Base-by-base conservation (phyloP, 2,797 vertebrate species). In the Petrocephalus sullivani region DNA sequence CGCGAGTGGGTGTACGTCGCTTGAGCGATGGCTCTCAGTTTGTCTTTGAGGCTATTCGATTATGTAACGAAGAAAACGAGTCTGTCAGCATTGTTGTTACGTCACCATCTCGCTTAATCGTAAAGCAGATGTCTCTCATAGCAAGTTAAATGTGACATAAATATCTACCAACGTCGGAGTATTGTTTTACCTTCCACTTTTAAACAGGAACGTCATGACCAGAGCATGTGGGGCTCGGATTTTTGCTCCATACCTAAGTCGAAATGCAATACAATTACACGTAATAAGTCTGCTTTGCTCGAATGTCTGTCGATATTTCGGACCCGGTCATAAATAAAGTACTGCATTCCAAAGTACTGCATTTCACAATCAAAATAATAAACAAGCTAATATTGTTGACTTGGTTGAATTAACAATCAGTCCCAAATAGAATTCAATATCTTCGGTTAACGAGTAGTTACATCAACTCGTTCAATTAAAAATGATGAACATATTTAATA, bases 191-290 rank as follows among this genome's bases (percentile, higher is more conserved):
- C 98, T 99, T 94, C 98, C 98, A 90, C 91, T 96, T 93, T 94
- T 97, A 93, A 99, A 99, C 0, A 99, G 95, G 92, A 99, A 98
- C 16, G 98, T 99, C 98, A 99, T 99, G 82, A 99, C 98, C 89
- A 99, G 93, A 4, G 98, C 97, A 0, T 99, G 98, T 0, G 98
- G 98, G 21, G 97, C 98, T 89, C 98, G 95, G 88, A 99, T 97
- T 94, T 99, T 99, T 49, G 95, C 97, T 91, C 98, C 98, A 56
- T 99, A 99, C 64, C 98, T 99, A 91, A 14, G 88, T 90, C 85
- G 88, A 10, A 75, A 88, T 56, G 28, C 28, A 56, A 85, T 23
- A 56, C 23, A 85, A 85, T 85, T 57, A 84, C 51, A 56, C 19
- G 8, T 57, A 58, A 60, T 86, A 58, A 58, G 16, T 57, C 6